Evolutionary conservation across 2,888 invertebrate species (phyloP), one percentile per base, ranked within the genome.

Genomic region (Acholoe squamosa): DNA sequence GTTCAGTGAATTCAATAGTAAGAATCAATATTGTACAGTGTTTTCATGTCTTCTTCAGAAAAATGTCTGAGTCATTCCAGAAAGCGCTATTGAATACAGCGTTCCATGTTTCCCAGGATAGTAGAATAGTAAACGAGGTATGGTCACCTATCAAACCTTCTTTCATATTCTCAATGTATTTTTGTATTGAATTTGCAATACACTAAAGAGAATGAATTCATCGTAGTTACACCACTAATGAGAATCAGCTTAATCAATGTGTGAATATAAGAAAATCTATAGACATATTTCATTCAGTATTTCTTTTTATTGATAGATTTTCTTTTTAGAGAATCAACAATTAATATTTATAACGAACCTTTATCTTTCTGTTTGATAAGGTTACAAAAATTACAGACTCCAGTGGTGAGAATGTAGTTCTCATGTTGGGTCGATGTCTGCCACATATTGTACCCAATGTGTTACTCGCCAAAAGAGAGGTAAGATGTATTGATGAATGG

Each of bases 371-470:
- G 10, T 84, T 54, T 88, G 89, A 90, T 0, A 91, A 95, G 95
- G 94, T 95, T 52, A 95, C 95, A 10, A 92, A 93, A 92, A 94
- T 95, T 10, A 92, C 93, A 7, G 93, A 93, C 90, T 92, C 93
- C 5, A 94, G 93, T 77, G 93, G 92, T 19, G 93, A 94, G 61
- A 94, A 94, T 89, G 94, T 96, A 19, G 96, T 97, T 14, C 96
- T 96, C 43, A 96, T 97, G 93, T 94, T 97, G 88, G 96, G 97
- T 0, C 94, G 96, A 90, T 96, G 97, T 91, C 95, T 97, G 91
- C 97, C 97, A 31, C 96, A 97, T 93, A 97, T 97, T 91, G 97
- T 97, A 91, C 97, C 97, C 0, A 97, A 97, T 95, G 97, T 97
- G 77, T 96, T 97, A 89, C 95, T 97, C 52, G 97, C 97, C 92